Conservation (phyloP, 2,113 vertebrate genomes). For the Tiliqua scincoides region DNA sequence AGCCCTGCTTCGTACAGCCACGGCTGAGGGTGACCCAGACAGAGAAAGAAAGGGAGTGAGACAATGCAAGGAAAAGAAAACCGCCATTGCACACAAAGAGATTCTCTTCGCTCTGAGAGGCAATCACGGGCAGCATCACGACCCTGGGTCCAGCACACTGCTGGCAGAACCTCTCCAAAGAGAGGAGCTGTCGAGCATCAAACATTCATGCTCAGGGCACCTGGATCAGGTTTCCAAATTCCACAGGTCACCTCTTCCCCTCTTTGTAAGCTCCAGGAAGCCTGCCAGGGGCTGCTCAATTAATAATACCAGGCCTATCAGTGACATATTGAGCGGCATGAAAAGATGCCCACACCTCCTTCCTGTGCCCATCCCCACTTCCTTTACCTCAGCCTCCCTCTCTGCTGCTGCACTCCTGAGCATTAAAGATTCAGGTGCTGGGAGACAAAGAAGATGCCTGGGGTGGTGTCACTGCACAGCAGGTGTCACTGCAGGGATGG, state of each 20-base stretch:
- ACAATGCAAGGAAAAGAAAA: not conserved
- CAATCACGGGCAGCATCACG: not conserved
- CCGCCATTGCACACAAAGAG: too few species aligned
- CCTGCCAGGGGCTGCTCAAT: conserved; percentile 54
- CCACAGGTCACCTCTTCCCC: conserved; percentile 33
- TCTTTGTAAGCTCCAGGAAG: conserved; percentile 54
- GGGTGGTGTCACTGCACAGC: too few species aligned
- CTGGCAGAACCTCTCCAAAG: not conserved
- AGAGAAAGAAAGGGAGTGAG: not conserved
- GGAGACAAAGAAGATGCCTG: not conserved
- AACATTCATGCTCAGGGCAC: conserved; percentile 72
- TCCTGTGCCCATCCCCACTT: not conserved
- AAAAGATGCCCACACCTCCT: too few species aligned
- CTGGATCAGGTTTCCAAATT: conserved; percentile 47
- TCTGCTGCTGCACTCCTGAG: accelerated
- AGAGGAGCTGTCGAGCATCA: conserved; percentile 63
- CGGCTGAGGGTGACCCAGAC: not conserved
- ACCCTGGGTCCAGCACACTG: not conserved
- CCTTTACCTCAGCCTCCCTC: accelerated
- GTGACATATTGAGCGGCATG: not conserved
- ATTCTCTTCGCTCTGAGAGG: not conserved
- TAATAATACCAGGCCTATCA: conserved; percentile 45
- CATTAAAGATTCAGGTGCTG: conserved; percentile 27
- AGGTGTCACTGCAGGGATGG: not conserved
- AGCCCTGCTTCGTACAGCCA: accelerated